Evolutionary conservation across 2,888 invertebrate genomes (phyloP).

Genomic region (Sarcophaga subvicina): DNA sequence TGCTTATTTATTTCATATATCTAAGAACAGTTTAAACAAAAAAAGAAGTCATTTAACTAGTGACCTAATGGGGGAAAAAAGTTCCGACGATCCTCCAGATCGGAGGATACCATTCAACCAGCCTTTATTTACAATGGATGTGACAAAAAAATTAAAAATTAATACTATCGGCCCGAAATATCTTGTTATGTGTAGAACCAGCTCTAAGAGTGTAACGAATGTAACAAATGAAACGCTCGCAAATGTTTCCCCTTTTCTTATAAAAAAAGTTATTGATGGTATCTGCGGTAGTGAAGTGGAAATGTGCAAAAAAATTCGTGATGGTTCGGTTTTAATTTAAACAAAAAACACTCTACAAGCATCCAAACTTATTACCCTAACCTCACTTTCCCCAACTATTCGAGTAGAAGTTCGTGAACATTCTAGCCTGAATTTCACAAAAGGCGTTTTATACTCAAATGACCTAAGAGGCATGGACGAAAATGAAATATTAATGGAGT

Average conservation of each 20-base stretch:
- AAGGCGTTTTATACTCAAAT: slow-evolving; percentile 25
- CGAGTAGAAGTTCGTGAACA: slow-evolving; percentile 15
- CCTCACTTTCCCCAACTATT: slow-evolving; percentile 7
- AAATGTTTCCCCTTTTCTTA: not conserved
- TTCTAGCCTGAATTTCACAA: slow-evolving; percentile 1
- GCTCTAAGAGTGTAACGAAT: not conserved
- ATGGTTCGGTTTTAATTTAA: not conserved
- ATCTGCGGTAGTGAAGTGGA: slow-evolving; percentile 1
- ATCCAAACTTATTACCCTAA: not conserved
- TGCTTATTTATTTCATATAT: not conserved
- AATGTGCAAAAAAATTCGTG: not conserved
- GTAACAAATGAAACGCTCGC: not conserved
- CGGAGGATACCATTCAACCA: not conserved
- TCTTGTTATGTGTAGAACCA: not conserved
- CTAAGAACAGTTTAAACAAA: not conserved
- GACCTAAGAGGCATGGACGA: slow-evolving; percentile 28
- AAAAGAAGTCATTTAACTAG: not conserved
- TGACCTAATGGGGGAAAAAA: not conserved
- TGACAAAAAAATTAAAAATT: not conserved
- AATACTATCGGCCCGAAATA: not conserved
- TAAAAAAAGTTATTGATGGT: not conserved
- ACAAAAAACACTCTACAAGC: not conserved
- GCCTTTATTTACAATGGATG: not conserved
- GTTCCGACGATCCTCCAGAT: not conserved
- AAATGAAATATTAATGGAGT: not conserved